These are phyloP conservation scores for Xiphorhynchus erythropygius DNA, from an alignment of 2,797 vertebrate genomes.

Conservation along the genomic window DNA sequence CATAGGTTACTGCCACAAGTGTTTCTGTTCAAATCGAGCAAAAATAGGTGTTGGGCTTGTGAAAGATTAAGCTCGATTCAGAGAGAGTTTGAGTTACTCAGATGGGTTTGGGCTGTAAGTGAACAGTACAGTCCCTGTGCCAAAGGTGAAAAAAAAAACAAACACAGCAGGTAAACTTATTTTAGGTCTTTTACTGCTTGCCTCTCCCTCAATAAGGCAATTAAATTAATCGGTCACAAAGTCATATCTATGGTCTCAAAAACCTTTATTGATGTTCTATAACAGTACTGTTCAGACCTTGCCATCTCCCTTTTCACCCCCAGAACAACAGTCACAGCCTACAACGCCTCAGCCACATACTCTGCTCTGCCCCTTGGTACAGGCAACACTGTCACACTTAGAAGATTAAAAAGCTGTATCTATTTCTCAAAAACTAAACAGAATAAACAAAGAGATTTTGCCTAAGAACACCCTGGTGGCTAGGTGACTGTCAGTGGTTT, in stretches of 20 bases:
- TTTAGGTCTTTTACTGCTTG: not conserved
- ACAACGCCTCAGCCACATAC: not conserved
- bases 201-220: not conserved
- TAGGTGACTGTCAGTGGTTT: not conserved
- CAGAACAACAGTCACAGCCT: not conserved
- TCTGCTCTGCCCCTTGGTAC: not conserved
- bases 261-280: not conserved
- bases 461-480: not conserved
- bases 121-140: not conserved
- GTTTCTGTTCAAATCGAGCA: not conserved
- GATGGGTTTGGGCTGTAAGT: not conserved
- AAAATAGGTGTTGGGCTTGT: not conserved
- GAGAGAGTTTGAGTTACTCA: not conserved
- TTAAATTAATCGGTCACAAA: not conserved
- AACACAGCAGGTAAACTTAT: not conserved
- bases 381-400: not conserved
- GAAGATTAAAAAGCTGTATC: not conserved
- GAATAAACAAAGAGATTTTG: not conserved
- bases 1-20: fast-evolving
- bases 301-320: not conserved
- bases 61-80: not conserved
- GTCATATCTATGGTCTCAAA: not conserved
- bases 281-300: not conserved
- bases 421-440: not conserved
- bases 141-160: not conserved